Evolutionary conservation across 2,797 vertebrate species (phyloP), one percentile per base, ranked within the genome.

Genomic region (Acestrorhynchus altus): DNA sequence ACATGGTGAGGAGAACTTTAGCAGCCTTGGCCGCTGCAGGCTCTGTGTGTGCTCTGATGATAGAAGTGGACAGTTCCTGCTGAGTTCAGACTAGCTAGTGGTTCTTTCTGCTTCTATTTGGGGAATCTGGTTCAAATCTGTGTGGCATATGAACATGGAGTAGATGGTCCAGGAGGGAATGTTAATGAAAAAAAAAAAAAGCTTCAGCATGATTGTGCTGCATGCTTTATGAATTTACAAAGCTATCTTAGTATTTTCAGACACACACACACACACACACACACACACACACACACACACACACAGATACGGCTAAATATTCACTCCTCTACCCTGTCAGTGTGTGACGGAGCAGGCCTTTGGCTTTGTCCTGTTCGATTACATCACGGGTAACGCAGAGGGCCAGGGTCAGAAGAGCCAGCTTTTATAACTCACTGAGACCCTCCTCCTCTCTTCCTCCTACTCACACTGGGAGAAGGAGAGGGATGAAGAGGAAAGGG

Each of bases 301-400:
- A 39, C 13, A 67, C 44, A 31, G 31, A 40, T 22, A 42, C 6
- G 5, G 13, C 64, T 63, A 78, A 67, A 60, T 44, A 79, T 74
- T 73, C 74, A 65, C 60, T 70, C 81, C 83, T 83, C 56, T 73
- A 63, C 75, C 77, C 78, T 76, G 79, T 83, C 90, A 92, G 92
- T 89, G 88, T 78, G 77, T 87, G 82, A 92, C 94, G 4, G 94
- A 96, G 82, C 91, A 90, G 22, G 83, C 93, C 10, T 95, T 93
- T 70, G 94, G 94, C 88, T 95, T 95, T 72, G 88, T 94, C 87
- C 92, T 96, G 86, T 93, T 96, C 74, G 95, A 96, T 90, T 95
- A 96, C 91, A 93, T 96, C 91, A 92, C 90, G 4, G 90, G 93
- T 85, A 90, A 91, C 87, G 77, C 88, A 67, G 93, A 95, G 76